A percentile compares a stretch with the other conserved stretches of the same genome.
These are phyloP conservation scores for Catamblyrhynchus diadema DNA, from an alignment of 2,797 vertebrate genomes.

Conservation along the genomic window DNA sequence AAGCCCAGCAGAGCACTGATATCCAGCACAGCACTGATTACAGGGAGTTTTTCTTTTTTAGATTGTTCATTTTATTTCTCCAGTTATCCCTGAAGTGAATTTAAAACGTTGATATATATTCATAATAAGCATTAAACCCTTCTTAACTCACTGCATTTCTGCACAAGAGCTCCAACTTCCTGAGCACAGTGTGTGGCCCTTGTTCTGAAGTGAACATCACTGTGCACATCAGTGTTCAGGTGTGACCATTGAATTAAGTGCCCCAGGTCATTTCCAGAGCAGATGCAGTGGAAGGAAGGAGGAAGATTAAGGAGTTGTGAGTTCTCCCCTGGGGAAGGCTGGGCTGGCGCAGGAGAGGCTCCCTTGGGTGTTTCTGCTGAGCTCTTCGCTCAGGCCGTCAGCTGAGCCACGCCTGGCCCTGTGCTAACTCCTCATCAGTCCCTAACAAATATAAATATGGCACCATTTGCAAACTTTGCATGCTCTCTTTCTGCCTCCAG, in stretches of 20 bases:
- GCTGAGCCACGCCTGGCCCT: background rate
- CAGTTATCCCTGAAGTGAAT: background rate
- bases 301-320: background rate
- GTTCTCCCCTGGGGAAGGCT: background rate
- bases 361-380: background rate
- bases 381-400: background rate
- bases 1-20: background rate
- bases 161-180: background rate
- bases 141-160: background rate
- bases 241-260: constrained; percentile 1
- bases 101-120: background rate
- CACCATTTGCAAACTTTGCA: background rate
- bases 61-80: background rate
- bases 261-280: background rate
- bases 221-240: background rate
- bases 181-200: background rate
- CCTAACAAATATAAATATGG: background rate
- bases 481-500: background rate
- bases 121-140: background rate
- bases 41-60: background rate
- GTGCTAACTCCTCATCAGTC: background rate
- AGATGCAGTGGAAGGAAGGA: background rate
- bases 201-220: background rate
- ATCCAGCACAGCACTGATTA: background rate
- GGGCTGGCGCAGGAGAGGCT: background rate